Conservation (phyloP, 2,113 vertebrate genomes). For the Daboia siamensis region DNA sequence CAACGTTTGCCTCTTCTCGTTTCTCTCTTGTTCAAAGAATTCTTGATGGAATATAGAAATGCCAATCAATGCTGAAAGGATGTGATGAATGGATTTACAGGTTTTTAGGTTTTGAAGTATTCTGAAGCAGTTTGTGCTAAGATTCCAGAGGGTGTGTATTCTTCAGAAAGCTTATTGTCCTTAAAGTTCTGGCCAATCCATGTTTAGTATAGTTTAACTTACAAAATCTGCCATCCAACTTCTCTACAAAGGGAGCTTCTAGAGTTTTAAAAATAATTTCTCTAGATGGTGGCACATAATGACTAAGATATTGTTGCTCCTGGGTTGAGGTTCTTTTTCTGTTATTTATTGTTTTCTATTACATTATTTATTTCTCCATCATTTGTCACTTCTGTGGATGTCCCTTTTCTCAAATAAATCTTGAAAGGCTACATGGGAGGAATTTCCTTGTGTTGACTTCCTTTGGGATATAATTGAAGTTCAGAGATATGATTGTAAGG, state of each 20-base stretch:
- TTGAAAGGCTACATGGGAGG: background rate
- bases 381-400: background rate
- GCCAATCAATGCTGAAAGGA: background rate
- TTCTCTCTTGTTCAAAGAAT: background rate
- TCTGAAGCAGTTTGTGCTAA: background rate
- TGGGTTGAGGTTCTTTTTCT: background rate
- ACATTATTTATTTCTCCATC: background rate
- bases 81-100: background rate
- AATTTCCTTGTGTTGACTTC: background rate
- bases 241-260: background rate
- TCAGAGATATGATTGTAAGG: background rate
- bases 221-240: background rate
- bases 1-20: background rate
- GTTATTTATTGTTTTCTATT: background rate
- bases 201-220: background rate
- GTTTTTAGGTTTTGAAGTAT: background rate
- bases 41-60: background rate
- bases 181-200: background rate
- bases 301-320: background rate
- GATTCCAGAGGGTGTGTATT: background rate
- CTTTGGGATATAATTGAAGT: background rate
- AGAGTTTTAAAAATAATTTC: background rate
- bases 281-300: background rate
- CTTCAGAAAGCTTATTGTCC: background rate
- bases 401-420: background rate